Conservation (phyloP, 2,888 invertebrate species). For the Imbricaverruca yamaguchii region DNA sequence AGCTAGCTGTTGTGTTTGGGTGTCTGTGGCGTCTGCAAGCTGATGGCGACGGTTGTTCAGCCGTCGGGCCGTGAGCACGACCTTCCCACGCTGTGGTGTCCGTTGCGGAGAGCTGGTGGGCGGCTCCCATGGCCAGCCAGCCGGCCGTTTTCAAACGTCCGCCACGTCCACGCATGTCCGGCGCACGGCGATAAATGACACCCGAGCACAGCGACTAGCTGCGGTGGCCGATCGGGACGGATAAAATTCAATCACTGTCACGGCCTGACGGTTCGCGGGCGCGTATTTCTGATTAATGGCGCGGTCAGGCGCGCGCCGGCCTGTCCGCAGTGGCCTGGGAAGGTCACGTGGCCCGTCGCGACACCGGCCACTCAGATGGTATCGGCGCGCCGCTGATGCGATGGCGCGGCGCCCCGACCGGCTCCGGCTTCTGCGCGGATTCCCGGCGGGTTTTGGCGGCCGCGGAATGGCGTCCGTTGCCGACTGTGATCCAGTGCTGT, state of each 20-base stretch:
- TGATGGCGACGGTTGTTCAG: too few relatives aligned
- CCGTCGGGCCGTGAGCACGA: neutral
- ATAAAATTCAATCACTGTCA: conserved; percentile 13
- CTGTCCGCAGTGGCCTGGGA: neutral
- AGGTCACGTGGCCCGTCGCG: neutral
- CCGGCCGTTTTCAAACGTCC: neutral
- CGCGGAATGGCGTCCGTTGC: neutral
- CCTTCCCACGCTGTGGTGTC: neutral
- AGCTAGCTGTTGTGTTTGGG: too few relatives aligned
- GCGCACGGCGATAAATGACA: neutral
- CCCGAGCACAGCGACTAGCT: neutral
- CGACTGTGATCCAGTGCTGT: neutral
- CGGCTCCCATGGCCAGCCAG: neutral
- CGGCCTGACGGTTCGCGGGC: neutral
- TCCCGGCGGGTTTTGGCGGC: neutral
- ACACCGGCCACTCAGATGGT: neutral
- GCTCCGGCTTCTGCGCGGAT: neutral
- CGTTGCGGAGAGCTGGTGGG: neutral
- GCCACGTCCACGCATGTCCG: neutral
- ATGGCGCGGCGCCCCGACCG: neutral
- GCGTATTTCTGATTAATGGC: neutral
- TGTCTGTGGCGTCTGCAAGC: too few relatives aligned
- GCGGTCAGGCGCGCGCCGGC: neutral
- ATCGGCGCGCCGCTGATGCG: neutral
- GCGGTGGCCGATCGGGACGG: neutral